Base-by-base conservation (phyloP, 2,113 vertebrate genomes). In the Corythornis cristatus region DNA sequence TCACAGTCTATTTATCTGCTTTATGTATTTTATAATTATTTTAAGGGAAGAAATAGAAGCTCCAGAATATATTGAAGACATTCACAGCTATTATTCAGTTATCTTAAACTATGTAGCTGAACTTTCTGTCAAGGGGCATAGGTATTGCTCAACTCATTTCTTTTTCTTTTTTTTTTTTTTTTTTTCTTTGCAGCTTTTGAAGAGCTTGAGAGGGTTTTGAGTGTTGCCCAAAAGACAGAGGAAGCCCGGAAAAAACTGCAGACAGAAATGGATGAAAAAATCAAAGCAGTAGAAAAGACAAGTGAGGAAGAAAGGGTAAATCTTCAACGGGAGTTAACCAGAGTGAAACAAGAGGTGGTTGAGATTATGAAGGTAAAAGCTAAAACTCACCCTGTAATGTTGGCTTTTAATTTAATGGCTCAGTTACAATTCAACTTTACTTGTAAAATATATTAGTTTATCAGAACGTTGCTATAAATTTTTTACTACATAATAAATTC, bases 291-390 rank as follows among this genome's bases (percentile, higher is more conserved):
- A 35, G 99, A 99, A 95, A 97, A 95, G 76, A 96, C 98, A 68
- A 97, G 97, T 54, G 98, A 99, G 89, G 99, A 99, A 67, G 99
- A 99, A 88, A 98, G 99, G 66, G 92, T 97, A 94, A 98, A 90
- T 91, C 98, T 99, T 88, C 99, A 99, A 60, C 98, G 98, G 81
- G 98, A 99, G 70, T 98, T 99, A 77, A 98, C 97, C 79, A 97
- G 98, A 62, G 98, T 98, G 88, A 99, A 99, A 92, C 98, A 99
- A 97, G 98, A 99, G 79, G 98, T 98, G 50, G 98, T 98, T 92
- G 98, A 98, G 83, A 98, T 98, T 89, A 98, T 98, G 98, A 99
- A 99, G 98, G 99, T 99, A 97, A 98, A 97, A 89, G 29, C 37
- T 80, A 58, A 81, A 79, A 37, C 54, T 78, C 23, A 43, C 22